Evolutionary conservation across 1,140 invertebrate species (phyloP).

Genomic region (Oryctes rhinoceros): DNA sequence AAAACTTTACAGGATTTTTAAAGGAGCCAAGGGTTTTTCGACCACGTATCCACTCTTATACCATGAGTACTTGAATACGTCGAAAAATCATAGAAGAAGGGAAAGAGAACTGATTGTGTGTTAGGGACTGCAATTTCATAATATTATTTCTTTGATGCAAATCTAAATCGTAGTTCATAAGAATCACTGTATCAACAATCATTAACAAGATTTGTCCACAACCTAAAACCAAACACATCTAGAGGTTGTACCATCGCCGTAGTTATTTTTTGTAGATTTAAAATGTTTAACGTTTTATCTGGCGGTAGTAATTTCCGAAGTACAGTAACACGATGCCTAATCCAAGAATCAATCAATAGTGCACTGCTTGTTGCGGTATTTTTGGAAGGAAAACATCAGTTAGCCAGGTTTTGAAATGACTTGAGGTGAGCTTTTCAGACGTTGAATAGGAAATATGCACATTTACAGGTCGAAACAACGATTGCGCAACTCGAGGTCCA

Average conservation of each 20-base stretch:
- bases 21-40: background rate
- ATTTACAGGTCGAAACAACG: background rate
- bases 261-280: background rate
- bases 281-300: background rate
- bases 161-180: background rate
- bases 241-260: background rate
- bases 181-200: background rate
- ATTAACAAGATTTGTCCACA: background rate
- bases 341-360: background rate
- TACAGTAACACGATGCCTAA: background rate
- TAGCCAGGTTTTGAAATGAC: background rate
- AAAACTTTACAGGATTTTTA: constrained; percentile 2
- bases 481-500: background rate
- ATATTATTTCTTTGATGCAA: background rate
- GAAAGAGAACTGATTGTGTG: background rate
- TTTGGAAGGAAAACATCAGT: background rate
- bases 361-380: background rate
- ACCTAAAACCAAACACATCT: too few relatives aligned
- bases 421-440: constrained; percentile 13
- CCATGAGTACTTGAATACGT: background rate
- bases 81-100: background rate
- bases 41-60: background rate
- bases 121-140: background rate
- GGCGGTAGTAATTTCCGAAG: background rate
- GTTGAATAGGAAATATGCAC: background rate